Evolutionary conservation across 2,888 invertebrate genomes (phyloP).

Genomic region (Sabellastarte sp.): DNA sequence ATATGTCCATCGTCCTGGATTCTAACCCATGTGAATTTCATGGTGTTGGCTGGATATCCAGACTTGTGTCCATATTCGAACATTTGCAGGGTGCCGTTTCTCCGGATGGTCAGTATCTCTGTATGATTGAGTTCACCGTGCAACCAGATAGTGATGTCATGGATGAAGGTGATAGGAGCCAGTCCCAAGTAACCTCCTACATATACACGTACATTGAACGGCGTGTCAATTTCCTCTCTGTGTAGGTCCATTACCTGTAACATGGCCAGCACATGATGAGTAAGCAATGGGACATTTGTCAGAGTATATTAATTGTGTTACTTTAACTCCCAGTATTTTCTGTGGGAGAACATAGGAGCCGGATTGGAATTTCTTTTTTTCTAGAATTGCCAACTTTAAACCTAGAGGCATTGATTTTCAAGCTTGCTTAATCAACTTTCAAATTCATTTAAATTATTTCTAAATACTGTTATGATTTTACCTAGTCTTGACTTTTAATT

Average conservation of each 20-base stretch:
- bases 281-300: too few species aligned
- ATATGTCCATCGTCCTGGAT: conserved; percentile 41
- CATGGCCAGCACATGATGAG: too few species aligned
- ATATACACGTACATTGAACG: conserved; percentile 39
- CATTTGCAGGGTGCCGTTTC: conserved; percentile 34
- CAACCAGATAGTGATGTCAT: conserved; percentile 41
- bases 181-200: conserved; percentile 33
- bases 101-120: conserved; percentile 38
- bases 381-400: too few species aligned
- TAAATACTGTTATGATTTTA: too few species aligned
- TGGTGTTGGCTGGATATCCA: neutral
- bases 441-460: too few species aligned
- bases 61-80: conserved; percentile 32
- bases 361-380: too few species aligned
- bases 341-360: too few species aligned
- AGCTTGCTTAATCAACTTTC: too few species aligned
- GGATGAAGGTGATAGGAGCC: conserved; percentile 37
- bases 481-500: too few species aligned
- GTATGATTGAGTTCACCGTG: conserved; percentile 38
- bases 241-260: conserved; percentile 34
- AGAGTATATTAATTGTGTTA: too few species aligned
- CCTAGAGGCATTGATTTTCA: too few species aligned
- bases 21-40: conserved; percentile 17
- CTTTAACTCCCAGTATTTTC: too few species aligned
- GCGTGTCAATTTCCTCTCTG: conserved; percentile 36